phyloP scores from a whole-genome alignment of 2,113 vertebrate genomes.

The Nettapus auritus region DNA sequence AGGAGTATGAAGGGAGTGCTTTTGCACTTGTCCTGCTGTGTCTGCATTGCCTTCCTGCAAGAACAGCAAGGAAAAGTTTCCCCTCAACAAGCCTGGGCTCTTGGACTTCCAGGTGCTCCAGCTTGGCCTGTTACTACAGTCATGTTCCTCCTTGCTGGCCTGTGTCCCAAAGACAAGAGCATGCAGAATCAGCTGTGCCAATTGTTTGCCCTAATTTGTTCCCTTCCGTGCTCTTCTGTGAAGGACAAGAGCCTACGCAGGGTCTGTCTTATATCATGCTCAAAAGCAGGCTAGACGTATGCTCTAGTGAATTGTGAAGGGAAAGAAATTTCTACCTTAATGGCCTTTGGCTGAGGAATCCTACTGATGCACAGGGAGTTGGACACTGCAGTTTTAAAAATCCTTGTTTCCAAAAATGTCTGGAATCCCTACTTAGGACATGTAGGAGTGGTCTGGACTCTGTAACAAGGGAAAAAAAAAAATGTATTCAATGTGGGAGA shows the following conservation, averaged over 20 bases:
- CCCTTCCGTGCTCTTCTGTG: neutral
- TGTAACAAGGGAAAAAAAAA: neutral
- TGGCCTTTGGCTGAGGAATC: neutral
- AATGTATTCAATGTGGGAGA: neutral
- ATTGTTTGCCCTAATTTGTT: neutral
- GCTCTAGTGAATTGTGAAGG: neutral
- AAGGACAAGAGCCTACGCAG: neutral
- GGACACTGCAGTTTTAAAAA: neutral
- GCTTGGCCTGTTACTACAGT: accelerated
- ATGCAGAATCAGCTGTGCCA: neutral
- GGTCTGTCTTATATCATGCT: neutral
- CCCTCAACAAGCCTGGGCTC: neutral
- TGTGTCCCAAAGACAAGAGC: accelerated
- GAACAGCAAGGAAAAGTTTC: neutral
- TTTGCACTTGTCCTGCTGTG: neutral
- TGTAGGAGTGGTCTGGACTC: neutral
- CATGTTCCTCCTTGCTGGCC: accelerated
- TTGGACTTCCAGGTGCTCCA: accelerated
- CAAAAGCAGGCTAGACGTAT: neutral
- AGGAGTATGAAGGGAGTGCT: neutral
- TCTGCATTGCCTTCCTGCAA: neutral
- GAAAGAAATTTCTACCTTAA: neutral
- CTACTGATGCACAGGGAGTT: accelerated
- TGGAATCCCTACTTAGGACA: neutral
- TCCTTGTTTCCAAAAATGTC: neutral